Percentiles rank a stretch among this genome's conserved stretches.
phyloP scores from a whole-genome alignment of 1,140 invertebrate genomes.

The Notospermus geniculatus region DNA sequence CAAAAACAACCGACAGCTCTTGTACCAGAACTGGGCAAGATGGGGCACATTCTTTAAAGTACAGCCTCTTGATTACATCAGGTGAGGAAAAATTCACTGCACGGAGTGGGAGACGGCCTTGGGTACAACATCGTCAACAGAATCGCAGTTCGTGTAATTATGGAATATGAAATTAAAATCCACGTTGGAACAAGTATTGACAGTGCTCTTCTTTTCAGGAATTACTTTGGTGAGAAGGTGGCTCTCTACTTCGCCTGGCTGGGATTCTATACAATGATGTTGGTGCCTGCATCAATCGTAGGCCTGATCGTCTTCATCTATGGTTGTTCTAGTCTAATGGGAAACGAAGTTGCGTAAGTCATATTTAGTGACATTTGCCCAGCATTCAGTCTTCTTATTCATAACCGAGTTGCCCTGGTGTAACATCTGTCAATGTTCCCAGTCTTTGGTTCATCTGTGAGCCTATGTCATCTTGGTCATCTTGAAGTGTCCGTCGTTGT shows the following conservation, averaged over 20 bases:
- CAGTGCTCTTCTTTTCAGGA: conserved; percentile 55
- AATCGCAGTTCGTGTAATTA: too few species aligned
- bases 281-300: conserved; percentile 66
- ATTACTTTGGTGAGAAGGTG: conserved; percentile 95
- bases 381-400: too few species aligned
- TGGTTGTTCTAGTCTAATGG: conserved; percentile 75
- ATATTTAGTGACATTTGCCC: too few species aligned
- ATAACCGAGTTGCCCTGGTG: too few species aligned
- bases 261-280: conserved; percentile 92
- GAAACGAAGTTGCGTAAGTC: conserved; percentile 76
- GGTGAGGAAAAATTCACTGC: conserved; percentile 43
- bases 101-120: too few species aligned
- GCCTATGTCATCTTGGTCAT: too few species aligned
- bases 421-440: too few species aligned
- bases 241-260: conserved; percentile 96
- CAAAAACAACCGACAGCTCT: conserved; percentile 58
- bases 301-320: conserved; percentile 65
- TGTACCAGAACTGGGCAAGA: conserved; percentile 87
- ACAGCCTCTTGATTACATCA: conserved; percentile 83
- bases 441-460: too few species aligned
- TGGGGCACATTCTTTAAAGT: conserved; percentile 83
- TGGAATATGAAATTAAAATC: too few species aligned
- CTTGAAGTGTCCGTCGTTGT: too few species aligned
- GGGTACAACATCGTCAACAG: too few species aligned
- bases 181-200: too few species aligned